Conservation (phyloP, 2,888 invertebrate genomes). For the Parthenolecanium corni region DNA sequence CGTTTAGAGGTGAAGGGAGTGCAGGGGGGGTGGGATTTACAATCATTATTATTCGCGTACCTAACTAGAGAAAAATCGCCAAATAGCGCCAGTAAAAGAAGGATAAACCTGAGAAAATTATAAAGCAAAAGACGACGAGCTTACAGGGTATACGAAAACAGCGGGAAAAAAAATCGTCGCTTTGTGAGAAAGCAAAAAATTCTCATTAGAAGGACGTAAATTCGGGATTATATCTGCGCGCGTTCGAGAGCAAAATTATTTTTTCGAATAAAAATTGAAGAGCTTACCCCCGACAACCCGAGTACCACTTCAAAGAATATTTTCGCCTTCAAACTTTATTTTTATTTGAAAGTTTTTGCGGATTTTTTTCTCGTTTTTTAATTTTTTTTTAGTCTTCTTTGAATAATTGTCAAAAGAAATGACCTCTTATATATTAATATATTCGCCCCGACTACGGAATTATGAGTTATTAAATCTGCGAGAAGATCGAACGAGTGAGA, state of each 20-base stretch:
- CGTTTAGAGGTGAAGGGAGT: neutral
- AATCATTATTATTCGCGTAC: constrained; percentile 24
- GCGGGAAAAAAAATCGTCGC: neutral
- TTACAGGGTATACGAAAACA: neutral
- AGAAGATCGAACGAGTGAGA: constrained; percentile 17
- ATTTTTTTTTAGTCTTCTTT: neutral
- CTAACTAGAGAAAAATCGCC: constrained; percentile 21
- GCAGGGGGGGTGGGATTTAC: no score
- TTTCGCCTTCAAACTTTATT: constrained; percentile 25
- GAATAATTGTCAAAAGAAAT: constrained; percentile 28
- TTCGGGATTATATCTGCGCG: constrained; percentile 22
- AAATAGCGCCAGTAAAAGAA: neutral
- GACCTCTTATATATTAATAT: constrained; percentile 28
- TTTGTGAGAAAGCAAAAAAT: neutral
- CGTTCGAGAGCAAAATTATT: constrained; percentile 25
- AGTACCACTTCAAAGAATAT: constrained; percentile 25
- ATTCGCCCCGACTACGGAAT: constrained; percentile 25
- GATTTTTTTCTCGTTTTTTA: no score
- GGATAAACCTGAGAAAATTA: neutral
- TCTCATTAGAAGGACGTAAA: constrained; percentile 25
- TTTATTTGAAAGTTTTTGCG: constrained; percentile 9
- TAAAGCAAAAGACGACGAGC: neutral
- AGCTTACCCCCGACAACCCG: neutral
- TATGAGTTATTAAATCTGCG: constrained; percentile 23
- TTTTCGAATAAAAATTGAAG: constrained; percentile 26